Evolutionary conservation across 1,140 invertebrate species (phyloP), one percentile per base, ranked within the genome.

Genomic region (Pseudachorutes palmiensis): DNA sequence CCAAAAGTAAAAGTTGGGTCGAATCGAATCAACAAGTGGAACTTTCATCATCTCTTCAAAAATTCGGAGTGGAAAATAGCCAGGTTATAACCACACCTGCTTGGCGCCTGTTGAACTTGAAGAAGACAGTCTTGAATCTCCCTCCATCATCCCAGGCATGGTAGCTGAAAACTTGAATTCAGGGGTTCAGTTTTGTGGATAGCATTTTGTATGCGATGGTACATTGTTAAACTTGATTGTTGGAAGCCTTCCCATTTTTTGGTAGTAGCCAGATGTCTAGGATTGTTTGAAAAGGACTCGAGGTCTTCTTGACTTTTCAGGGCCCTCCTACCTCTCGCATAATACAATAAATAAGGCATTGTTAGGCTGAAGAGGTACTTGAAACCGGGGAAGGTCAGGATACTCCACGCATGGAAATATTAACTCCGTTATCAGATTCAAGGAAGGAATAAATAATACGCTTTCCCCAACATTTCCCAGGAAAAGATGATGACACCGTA

Each of bases 21-120:
- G 51, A 26, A 55, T 9, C 9, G 51, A 24, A 55, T 55, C 51
- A 55, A 55, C 51, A 55, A 55, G 51, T 55, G 51, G 51, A n/a
- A 55, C 51, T 55, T 55, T 55, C 14, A 14, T 55, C 12, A 19
- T 26, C 9, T 55, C 24, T 55, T 55, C 51, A 19, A 19, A 19
- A 45, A 19, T 45, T 45, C 9, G 19, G 36, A 45, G 36, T n/a
- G n/a, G n/a, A n/a, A n/a, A 55, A 26, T 26, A 55, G 12, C 51
- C 24, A 16, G 9, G 51, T 19, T 41, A 5, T 19, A 9, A 41
- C 51, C 51, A 55, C 51, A 55, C 51, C 51, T 55, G 51, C 51
- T 22, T 55, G 51, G 51, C 51, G 51, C 51, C 51, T 55, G 36
- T 45, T 45, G 36, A 45, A 45, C n/a, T 45, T 45, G 9, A 45